Evolutionary conservation across 1,140 invertebrate genomes (phyloP), one percentile per base, ranked within the genome.

Genomic region (Heliconius melpomene): DNA sequence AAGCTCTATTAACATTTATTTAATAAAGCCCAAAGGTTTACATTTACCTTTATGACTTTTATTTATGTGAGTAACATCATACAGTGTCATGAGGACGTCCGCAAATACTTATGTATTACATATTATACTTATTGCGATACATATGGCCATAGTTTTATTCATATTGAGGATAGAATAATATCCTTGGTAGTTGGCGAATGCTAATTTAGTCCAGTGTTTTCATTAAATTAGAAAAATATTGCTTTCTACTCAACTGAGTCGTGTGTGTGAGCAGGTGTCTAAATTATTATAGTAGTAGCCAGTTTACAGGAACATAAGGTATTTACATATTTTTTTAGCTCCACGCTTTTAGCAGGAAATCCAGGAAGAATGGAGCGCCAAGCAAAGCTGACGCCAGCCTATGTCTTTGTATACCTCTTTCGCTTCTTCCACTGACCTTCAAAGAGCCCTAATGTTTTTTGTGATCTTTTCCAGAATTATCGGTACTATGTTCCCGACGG

Each of bases 71-170:
- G 3, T 16, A 66, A 16, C 60, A 13, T 66, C 60, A 11, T 66
- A 57, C 54, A 66, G 3, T 66, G 60, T 29, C 60, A 66, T 26
- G 60, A 29, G 60, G 60, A 66, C n/a, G 60, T 66, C 60, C 60
- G n/a, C 60, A 26, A 26, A 26, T 66, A 66, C n/a, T 66, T 26
- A 66, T 66, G 60, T 26, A 26, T 26, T 66, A 66, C 60, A 66
- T 66, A 8, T 66, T 66, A 66, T 66, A 66, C 26, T 66, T 66
- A 66, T 26, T 29, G 11, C 60, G 2, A 23, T 57, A 57, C 54
- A 57, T 57, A 9, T 57, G 8, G 23, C 54, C 20, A 9, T n/a
- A 23, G 54, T 57, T 57, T 23, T 57, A 57, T 57, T 57, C 20
- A 57, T 57, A 57, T 57, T 57, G n/a, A 57, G 54, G 9, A 66